Conservation (phyloP, 2,888 invertebrate species). For the Drosophila buzzatii region DNA sequence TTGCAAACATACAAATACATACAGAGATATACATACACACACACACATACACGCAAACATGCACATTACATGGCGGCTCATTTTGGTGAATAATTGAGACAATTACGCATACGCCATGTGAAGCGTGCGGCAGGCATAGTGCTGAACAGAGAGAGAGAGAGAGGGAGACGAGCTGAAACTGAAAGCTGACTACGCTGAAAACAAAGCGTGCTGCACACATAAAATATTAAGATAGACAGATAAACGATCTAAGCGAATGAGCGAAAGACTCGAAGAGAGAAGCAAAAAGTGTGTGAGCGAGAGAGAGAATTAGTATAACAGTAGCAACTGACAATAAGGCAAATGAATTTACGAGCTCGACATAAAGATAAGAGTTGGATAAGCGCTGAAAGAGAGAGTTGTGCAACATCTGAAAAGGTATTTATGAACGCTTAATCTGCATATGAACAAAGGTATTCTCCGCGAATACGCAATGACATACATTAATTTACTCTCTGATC, state of each 20-base stretch:
- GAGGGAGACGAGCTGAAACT: neutral
- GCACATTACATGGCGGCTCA: conserved; percentile 66
- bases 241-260: conserved; percentile 29
- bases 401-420: neutral
- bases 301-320: neutral
- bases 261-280: neutral
- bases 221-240: conserved; percentile 14
- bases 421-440: conserved; percentile 3
- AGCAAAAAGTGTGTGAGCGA: neutral
- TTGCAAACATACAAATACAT: conserved; percentile 39
- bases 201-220: conserved; percentile 45
- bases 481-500: neutral
- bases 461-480: neutral
- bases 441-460: neutral
- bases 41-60: conserved; percentile 15
- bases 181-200: neutral
- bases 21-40: conserved; percentile 15
- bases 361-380: neutral
- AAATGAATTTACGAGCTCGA: conserved; percentile 8
- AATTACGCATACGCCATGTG: conserved; percentile 75
- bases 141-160: neutral
- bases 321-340: conserved; percentile 5
- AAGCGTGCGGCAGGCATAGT: conserved; percentile 10
- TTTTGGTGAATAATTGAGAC: conserved; percentile 81
- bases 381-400: neutral